These are phyloP conservation scores for Drosophila falleni DNA, from an alignment of 2,888 invertebrate species.

Conservation along the genomic window DNA sequence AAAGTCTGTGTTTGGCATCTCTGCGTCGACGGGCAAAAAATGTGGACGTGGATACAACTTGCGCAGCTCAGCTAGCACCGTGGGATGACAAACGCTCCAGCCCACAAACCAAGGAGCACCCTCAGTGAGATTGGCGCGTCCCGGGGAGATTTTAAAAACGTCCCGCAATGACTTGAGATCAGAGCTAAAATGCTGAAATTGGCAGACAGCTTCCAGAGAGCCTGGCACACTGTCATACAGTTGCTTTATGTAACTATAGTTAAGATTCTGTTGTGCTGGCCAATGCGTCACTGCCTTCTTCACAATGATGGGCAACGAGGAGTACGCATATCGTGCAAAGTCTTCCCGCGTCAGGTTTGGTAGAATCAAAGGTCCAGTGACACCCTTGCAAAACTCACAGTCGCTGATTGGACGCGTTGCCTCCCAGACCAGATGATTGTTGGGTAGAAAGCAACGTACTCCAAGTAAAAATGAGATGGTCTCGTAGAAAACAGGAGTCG, in stretches of 20 bases:
- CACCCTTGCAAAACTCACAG: conserved; percentile 91
- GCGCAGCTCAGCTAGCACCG: conserved; percentile 90
- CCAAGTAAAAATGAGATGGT: conserved; percentile 86
- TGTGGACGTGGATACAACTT: conserved; percentile 92
- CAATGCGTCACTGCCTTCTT: conserved; percentile 91
- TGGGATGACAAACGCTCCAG: conserved; percentile 96
- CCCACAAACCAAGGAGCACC: conserved; percentile 95
- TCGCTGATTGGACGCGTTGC: conserved; percentile 93
- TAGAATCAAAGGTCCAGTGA: conserved; percentile 89
- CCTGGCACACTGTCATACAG: conserved; percentile 89
- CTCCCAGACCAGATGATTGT: conserved; percentile 95
- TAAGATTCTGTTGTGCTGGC: conserved; percentile 90
- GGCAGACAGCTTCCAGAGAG: conserved; percentile 92
- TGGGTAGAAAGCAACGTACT: conserved; percentile 91
- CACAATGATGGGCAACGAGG: conserved; percentile 92
- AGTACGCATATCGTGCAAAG: conserved; percentile 91
- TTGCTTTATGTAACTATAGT: conserved; percentile 89
- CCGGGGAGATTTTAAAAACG: conserved; percentile 91
- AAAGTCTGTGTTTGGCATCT: conserved; percentile 94
- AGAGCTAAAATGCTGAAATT: conserved; percentile 94
- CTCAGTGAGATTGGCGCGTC: conserved; percentile 87
- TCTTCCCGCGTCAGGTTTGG: conserved; percentile 89
- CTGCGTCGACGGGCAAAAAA: conserved; percentile 95
- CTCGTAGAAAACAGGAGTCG: conserved; percentile 84
- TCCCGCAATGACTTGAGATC: conserved; percentile 91